Base-by-base conservation (phyloP, 2,797 vertebrate species). In the Myiotriccus ornatus region DNA sequence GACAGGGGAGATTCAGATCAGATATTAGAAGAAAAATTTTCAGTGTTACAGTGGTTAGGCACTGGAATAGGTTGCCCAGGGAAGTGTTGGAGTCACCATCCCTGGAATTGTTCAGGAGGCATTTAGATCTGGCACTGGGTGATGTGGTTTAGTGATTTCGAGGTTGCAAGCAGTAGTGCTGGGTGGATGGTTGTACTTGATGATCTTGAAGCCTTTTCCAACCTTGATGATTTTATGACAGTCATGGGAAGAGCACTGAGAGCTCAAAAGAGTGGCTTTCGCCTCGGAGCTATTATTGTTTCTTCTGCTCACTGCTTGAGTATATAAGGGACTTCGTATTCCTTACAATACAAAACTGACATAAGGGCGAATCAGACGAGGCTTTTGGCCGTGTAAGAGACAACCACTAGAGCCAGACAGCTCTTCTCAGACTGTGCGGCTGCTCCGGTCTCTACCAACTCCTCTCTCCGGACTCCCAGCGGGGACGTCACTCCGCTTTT, bases 281-380 rank as follows among this genome's bases (percentile, higher is more conserved):
- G 35, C 3, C 50, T 47, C n/a, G 3, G 20, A 44, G 8, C 16
- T 41, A 62, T 11, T 34, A 37, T 21, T 13, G 4, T 7, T 50
- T 46, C 11, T 52, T 52, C 59, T 10, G 21, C 49, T 63, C 35
- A 9, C 23, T 43, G 27, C 32, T 32, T 22, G 17, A 8, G 12
- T 35, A 9, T 7, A 1, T 4, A 7, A 21, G 1, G 17, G 9
- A 52, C 24, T 28, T 25, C 1, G 24, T 12, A 27, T 10, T n/a
- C 37, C 19, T 43, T 8, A 11, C 14, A 15, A 13, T 25, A 37
- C 47, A 5, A 30, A 59, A 23, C 9, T 3, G 74, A 25, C 0
- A 6, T 20, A 22, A 34, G 14, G 22, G 8, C 47, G 4, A 3
- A 18, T 20, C 32, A 7, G 35, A 22, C 17, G 9, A 6, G 14